Conservation (phyloP, 1,140 invertebrate species). For the Doryteuthis pealeii region DNA sequence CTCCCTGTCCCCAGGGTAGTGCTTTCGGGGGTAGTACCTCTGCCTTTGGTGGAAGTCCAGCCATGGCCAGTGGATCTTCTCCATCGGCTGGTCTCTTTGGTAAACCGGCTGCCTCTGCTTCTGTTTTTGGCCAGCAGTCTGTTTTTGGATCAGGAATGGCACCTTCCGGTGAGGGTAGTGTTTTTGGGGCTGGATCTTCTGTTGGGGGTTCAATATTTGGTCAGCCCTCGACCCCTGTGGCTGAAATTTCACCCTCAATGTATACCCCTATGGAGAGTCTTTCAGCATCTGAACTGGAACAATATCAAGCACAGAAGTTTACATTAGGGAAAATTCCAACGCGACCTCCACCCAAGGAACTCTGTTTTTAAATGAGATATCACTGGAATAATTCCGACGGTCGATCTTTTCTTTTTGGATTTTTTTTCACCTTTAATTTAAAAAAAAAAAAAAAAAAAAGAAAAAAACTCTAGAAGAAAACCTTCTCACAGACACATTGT, state of each 20-base stretch:
- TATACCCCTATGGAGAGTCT: constrained; percentile 40
- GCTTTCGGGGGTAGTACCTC: not conserved
- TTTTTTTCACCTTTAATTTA: no score
- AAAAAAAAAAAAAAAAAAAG: no score
- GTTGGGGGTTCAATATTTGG: not conserved
- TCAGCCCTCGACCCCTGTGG: not conserved
- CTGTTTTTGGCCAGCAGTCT: not conserved
- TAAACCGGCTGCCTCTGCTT: constrained; percentile 10
- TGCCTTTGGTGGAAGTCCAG: constrained; percentile 13
- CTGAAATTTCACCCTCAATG: not conserved
- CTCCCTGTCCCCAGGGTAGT: not conserved
- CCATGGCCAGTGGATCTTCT: constrained; percentile 8
- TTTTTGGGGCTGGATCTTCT: not conserved
- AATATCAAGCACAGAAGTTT: constrained; percentile 40
- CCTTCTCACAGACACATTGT: no score
- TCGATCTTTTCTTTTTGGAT: no score
- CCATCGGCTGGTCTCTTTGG: constrained; percentile 10
- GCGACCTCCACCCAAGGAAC: constrained; percentile 41
- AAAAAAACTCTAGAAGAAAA: no score
- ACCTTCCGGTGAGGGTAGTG: not conserved
- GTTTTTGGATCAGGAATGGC: not conserved
- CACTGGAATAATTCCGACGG: no score
- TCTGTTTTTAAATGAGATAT: constrained; percentile 34
- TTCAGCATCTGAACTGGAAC: constrained; percentile 31
- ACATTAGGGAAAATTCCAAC: constrained; percentile 41